Base-by-base conservation (phyloP, 2,888 invertebrate species). In the Trilocha varians region DNA sequence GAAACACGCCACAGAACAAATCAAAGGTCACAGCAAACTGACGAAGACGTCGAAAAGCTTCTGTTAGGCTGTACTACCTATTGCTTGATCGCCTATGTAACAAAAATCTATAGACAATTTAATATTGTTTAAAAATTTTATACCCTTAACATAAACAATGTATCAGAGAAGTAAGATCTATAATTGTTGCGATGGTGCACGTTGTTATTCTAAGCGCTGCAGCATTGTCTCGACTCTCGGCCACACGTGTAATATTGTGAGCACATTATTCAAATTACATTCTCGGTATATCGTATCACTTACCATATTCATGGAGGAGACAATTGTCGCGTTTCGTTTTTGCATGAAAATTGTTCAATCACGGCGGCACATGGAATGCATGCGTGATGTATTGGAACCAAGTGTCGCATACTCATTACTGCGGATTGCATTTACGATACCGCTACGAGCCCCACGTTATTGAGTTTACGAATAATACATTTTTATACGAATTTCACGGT, bases 311-410 rank as follows among this genome's bases (percentile, higher is more conserved):
- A 53, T 33, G 46, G 50, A 56, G 57, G 55, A 60, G 59, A 53
- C 56, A 59, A 57, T 53, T 57, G 58, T 55, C 49, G 49, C 40
- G 39, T 43, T 49, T 47, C 52, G 42, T 49, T 43, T 48, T 45
- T 43, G 66, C 59, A 61, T 61, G 59, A 59, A 59, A 58, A 63
- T 62, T 55, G 55, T 58, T 55, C 61, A 61, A 68, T 64, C 58
- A 59, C 47, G 50, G 54, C 36, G 40, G 35, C 33, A 40, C 48
- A 50, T 32, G 47, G 45, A 47, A 54, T 55, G 58, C 53, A 55
- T 52, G 52, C 50, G 25, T 25, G 25, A 25, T 25, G 2, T 25
- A 25, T 25, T 3, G 25, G 25, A 3, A 25, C 11, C 25, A 11
- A 1, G 25, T 25, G 25, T 25, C 11, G 25, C 25, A 25, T 25